Percentiles rank a stretch among this genome's conserved stretches.
These are phyloP conservation scores for Hydrocynus forskahlii DNA, from an alignment of 2,797 vertebrate genomes.

Conservation along the genomic window DNA sequence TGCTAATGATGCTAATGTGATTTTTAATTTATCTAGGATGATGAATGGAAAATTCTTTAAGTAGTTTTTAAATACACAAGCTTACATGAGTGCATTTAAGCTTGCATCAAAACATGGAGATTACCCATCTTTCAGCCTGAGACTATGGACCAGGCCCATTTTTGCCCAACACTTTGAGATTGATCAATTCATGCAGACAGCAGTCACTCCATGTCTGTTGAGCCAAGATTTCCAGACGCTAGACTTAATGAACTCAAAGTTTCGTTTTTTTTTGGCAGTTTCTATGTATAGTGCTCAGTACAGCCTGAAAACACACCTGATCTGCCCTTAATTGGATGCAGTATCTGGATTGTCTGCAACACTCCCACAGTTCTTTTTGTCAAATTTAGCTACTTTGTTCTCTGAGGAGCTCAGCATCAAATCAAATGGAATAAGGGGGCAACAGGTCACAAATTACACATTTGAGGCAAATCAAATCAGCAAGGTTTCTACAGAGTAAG, in stretches of 20 bases:
- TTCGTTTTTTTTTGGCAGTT: not conserved
- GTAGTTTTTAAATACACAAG: not conserved
- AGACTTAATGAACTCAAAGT: not conserved
- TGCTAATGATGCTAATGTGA: not conserved
- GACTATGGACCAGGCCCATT: not conserved
- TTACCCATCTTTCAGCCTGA: not conserved
- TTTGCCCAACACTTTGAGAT: not conserved
- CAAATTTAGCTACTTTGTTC: not conserved
- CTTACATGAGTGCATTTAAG: not conserved
- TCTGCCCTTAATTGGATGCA: not conserved
- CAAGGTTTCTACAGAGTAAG: not conserved
- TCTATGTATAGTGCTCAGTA: not conserved
- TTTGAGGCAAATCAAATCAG: slow-evolving; percentile 1
- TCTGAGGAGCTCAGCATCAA: not conserved
- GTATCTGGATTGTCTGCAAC: not conserved
- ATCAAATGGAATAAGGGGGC: not conserved
- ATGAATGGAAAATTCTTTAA: not conserved
- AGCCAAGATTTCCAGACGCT: not conserved
- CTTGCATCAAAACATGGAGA: not conserved
- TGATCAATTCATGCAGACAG: slow-evolving; percentile 4
- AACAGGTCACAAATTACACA: not conserved
- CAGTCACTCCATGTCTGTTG: slow-evolving; percentile 19
- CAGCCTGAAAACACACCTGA: not conserved
- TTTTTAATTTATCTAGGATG: not conserved
- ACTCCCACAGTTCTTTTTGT: not conserved